These are phyloP conservation scores for Galaxias olidus DNA, from an alignment of 2,797 vertebrate species.

Conservation along the genomic window DNA sequence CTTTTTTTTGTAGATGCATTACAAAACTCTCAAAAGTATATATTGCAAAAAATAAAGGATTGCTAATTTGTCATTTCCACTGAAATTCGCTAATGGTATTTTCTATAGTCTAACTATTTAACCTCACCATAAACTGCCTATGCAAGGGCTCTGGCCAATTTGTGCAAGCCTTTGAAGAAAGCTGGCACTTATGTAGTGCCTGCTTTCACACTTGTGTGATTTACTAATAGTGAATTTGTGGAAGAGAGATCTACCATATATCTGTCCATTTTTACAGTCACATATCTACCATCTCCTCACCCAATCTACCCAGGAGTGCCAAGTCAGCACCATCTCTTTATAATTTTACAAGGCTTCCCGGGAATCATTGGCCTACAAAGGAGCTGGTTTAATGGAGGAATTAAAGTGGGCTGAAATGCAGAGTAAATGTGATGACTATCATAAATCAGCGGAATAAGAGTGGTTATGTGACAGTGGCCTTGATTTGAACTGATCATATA, in stretches of 20 bases:
- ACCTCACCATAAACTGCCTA: no score
- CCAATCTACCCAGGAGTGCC: constrained; percentile 27
- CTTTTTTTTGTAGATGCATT: no score
- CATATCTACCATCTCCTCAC: constrained; percentile 18
- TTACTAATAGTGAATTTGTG: constrained; percentile 46
- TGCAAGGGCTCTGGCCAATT: no score
- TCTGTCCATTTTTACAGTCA: constrained; percentile 14
- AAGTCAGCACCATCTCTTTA: constrained; percentile 43
- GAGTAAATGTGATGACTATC: constrained; percentile 55
- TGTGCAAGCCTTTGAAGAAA: no score
- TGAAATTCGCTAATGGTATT: no score
- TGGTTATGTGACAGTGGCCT: constrained; percentile 24
- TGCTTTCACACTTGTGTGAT: constrained; percentile 53
- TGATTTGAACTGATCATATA: constrained; percentile 32
- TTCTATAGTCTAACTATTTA: no score
- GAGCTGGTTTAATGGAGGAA: constrained; percentile 42
- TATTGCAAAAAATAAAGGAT: no score
- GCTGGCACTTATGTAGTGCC: constrained; percentile 15
- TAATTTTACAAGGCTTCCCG: constrained; percentile 39
- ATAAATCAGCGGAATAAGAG: constrained; percentile 41
- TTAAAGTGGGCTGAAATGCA: constrained; percentile 41
- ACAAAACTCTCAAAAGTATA: no score
- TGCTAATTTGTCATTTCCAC: no score
- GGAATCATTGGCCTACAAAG: constrained; percentile 35
- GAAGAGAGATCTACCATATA: constrained; percentile 38